These are phyloP conservation scores for Salmo trutta DNA, from an alignment of 2,797 vertebrate species.

Conservation along the genomic window DNA sequence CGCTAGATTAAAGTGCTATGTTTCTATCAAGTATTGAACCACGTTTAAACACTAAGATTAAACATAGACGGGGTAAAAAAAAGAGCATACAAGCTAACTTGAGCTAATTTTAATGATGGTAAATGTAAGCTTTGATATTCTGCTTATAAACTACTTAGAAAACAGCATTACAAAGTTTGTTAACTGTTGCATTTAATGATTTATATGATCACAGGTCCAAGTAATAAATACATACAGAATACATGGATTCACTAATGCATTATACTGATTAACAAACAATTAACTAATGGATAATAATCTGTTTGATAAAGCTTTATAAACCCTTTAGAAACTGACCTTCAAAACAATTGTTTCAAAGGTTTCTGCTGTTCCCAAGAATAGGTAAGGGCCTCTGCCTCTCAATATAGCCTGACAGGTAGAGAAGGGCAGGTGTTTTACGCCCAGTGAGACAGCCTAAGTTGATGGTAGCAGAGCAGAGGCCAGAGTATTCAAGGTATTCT, in stretches of 20 bases:
- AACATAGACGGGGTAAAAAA: background rate
- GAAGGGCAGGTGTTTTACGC: background rate
- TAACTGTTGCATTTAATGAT: background rate
- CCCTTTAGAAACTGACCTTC: background rate
- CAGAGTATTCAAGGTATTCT: slow-evolving; percentile 9
- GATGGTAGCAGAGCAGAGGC: slow-evolving; percentile 3
- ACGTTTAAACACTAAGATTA: background rate
- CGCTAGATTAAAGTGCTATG: slow-evolving; percentile 48
- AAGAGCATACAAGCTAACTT: background rate
- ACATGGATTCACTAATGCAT: background rate
- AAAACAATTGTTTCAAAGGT: background rate
- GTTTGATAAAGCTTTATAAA: background rate
- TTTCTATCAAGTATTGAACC: slow-evolving; percentile 55
- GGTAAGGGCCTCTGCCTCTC: background rate
- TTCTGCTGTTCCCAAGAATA: background rate
- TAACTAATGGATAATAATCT: background rate
- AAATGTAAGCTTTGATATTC: background rate
- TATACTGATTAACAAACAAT: background rate
- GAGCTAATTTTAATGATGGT: background rate
- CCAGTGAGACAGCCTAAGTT: background rate
- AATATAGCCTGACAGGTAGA: background rate
- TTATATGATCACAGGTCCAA: background rate
- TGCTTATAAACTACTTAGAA: too few species aligned
- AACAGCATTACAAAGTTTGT: too few species aligned
- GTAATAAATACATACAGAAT: background rate